These are phyloP conservation scores for Lepisosteus oculatus DNA, from an alignment of 2,113 vertebrate genomes.

Conservation along the genomic window DNA sequence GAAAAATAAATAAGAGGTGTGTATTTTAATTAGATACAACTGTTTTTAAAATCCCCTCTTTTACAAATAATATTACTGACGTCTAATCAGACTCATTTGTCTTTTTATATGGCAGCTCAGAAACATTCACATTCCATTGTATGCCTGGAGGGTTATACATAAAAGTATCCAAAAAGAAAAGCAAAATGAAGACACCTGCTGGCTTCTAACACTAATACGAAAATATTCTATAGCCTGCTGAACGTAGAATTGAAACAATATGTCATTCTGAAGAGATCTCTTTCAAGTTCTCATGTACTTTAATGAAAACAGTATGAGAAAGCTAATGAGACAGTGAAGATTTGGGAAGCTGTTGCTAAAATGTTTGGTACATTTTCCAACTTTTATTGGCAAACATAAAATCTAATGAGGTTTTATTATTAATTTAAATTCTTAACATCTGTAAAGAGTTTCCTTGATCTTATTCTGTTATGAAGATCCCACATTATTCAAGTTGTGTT, in stretches of 20 bases:
- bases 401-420: constrained; percentile 85
- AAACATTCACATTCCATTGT: constrained; percentile 78
- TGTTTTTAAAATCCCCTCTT: not conserved
- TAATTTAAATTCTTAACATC: constrained; percentile 81
- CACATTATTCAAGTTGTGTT: constrained; percentile 55
- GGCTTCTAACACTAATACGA: constrained; percentile 80
- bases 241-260: constrained; percentile 83
- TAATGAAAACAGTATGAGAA: constrained; percentile 94
- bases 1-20: constrained; percentile 46
- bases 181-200: constrained; percentile 90
- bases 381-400: constrained; percentile 82
- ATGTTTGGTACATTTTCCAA: constrained; percentile 78
- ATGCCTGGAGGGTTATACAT: constrained; percentile 81
- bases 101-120: constrained; percentile 80
- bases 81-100: constrained; percentile 71
- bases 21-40: constrained; percentile 5
- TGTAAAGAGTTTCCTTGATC: constrained; percentile 78
- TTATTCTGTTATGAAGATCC: constrained; percentile 68
- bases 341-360: constrained; percentile 72
- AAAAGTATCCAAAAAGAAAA: constrained; percentile 79
- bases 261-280: constrained; percentile 82
- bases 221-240: constrained; percentile 81
- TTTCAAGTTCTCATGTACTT: constrained; percentile 84
- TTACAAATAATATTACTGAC: constrained; percentile 40
- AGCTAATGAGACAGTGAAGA: constrained; percentile 84